Evolutionary conservation across 2,797 vertebrate genomes (phyloP), one percentile per base, ranked within the genome.

Genomic region (Gadopsis bispinosus): DNA sequence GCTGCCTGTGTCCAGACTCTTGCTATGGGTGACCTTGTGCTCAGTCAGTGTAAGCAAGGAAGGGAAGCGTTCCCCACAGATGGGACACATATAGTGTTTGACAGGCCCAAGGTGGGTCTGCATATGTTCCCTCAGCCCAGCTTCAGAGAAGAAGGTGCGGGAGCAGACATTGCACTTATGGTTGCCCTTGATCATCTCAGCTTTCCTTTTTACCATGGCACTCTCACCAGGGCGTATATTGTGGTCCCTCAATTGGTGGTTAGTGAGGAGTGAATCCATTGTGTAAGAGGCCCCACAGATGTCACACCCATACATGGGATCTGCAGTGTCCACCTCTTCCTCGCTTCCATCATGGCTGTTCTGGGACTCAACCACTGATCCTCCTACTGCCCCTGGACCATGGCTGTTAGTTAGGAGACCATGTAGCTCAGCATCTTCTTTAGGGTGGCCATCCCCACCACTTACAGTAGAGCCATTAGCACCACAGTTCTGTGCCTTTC

Each of bases 31-130:
- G 85, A 99, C 98, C 91, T 99, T 99, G 94, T 99, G 98, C 80
- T 99, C 98, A 3, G 98, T 99, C 85, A 99, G 96, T 82, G 98
- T 99, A 85, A 99, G 96, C 89, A 99, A 95, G 43, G 98, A 99
- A 0, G 98, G 98, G 91, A 99, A 99, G 48, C 98, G 96, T 88
- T 99, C 98, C 0, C 98, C 98, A 62, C 98, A 99, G 91, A 99
- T 99, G 29, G 98, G 98, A 90, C 98, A 99, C 98, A 99, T 99
- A 87, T 99, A 99, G 94, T 99, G 98, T 91, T 99, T 99, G 89
- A 99, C 98, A 33, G 98, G 98, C 85, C 98, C 98, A 84, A 99
- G 94, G 95, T 99, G 98, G 72, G 98, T 99, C 95, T 99, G 98
- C 97, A 99, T 98, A 86, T 99, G 98, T 80, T 99, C 98, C 56